These are phyloP conservation scores for Atlantisia rogersi DNA, from an alignment of 2,113 vertebrate genomes.

Conservation along the genomic window DNA sequence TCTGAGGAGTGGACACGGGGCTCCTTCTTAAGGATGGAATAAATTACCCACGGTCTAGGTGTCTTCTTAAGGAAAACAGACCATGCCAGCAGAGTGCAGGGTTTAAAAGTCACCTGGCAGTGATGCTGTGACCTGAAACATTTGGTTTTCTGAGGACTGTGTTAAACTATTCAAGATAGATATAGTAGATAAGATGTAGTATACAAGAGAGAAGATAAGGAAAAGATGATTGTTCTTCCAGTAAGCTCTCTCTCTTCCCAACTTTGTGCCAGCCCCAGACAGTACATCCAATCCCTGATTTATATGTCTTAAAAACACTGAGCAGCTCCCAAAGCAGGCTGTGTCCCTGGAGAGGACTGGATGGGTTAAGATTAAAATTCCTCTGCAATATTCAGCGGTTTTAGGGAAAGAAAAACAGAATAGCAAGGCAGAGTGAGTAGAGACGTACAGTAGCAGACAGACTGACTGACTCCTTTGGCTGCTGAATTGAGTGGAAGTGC, in stretches of 20 bases:
- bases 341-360: constrained; percentile 19
- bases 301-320: constrained; percentile 30
- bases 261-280: background rate
- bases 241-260: background rate
- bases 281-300: constrained; percentile 30
- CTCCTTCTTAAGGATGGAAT: background rate
- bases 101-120: background rate
- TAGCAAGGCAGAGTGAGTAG: background rate
- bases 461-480: constrained; percentile 27
- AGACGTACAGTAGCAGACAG: background rate
- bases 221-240: background rate
- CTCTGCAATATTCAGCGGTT: constrained; percentile 4
- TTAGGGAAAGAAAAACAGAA: constrained; percentile 26
- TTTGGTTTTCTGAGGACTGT: background rate
- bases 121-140: background rate
- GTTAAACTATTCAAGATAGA: background rate
- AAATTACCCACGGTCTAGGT: background rate
- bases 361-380: constrained; percentile 45
- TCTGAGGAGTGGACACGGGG: background rate
- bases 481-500: background rate
- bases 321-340: constrained; percentile 8
- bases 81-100: background rate
- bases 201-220: background rate
- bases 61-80: background rate
- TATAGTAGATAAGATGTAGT: background rate